Evolutionary conservation across 2,888 invertebrate species (phyloP).

Genomic region (Morpho helenor): DNA sequence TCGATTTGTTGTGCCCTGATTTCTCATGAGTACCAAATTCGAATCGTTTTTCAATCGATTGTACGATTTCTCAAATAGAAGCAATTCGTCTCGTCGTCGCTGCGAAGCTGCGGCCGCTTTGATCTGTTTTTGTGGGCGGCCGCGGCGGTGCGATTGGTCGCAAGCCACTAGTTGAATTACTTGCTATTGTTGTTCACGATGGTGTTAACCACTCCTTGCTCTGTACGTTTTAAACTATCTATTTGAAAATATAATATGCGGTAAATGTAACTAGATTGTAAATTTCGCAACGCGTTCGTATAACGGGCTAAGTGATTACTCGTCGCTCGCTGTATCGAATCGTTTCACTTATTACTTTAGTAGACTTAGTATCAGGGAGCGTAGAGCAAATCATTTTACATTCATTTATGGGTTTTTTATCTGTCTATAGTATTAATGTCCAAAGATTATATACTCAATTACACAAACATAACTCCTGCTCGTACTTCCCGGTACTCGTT

Average conservation of each 20-base stretch:
- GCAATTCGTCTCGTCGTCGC: conserved; percentile 71
- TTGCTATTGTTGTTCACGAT: conserved; percentile 27
- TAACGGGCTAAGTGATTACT: neutral
- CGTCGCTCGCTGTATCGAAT: neutral
- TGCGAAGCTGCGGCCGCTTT: conserved; percentile 63
- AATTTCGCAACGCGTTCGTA: neutral
- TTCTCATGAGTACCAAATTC: conserved; percentile 48
- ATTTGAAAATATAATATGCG: conserved; percentile 5
- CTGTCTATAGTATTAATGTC: too few relatives aligned
- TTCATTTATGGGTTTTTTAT: too few relatives aligned
- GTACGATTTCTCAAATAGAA: conserved; percentile 65
- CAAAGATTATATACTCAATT: too few relatives aligned
- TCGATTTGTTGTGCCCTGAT: conserved; percentile 55
- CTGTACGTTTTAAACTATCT: conserved; percentile 10
- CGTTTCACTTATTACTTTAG: too few relatives aligned
- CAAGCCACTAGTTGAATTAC: conserved; percentile 33
- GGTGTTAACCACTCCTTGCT: conserved; percentile 10
- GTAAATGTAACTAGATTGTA: conserved; percentile 1
- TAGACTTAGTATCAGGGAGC: too few relatives aligned
- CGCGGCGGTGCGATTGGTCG: conserved; percentile 50
- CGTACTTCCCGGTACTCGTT: too few relatives aligned
- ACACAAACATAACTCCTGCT: too few relatives aligned
- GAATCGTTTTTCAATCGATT: conserved; percentile 53
- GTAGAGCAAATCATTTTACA: too few relatives aligned
- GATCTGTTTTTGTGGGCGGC: conserved; percentile 64